Evolutionary conservation across 2,113 vertebrate genomes (phyloP).

Genomic region (Etheostoma cragini): DNA sequence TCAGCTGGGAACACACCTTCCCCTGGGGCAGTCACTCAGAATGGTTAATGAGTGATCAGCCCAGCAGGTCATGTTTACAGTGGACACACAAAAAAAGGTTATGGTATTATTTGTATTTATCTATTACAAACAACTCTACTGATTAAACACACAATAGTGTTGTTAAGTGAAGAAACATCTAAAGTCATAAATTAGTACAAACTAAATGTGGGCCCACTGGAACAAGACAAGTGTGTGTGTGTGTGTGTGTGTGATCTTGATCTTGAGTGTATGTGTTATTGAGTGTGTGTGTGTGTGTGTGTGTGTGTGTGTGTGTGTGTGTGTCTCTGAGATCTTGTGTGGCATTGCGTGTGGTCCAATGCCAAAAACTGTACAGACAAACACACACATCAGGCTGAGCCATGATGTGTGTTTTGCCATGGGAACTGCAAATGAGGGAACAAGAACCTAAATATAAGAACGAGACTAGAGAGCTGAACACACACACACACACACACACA

Average conservation of each 20-base stretch:
- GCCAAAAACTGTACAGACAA: constrained; percentile 11
- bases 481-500: constrained; percentile 5
- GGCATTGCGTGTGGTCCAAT: constrained; percentile 21
- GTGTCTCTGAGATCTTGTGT: not conserved
- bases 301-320: not conserved
- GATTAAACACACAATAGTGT: not conserved
- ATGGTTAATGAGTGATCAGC: constrained; percentile 33
- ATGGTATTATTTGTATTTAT: no score
- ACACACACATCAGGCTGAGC: constrained; percentile 25
- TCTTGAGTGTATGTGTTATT: not conserved
- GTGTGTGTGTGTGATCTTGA: constrained; percentile 8
- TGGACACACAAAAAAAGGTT: not conserved
- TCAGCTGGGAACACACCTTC: constrained; percentile 30
- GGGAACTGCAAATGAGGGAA: constrained; percentile 25
- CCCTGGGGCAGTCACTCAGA: not conserved
- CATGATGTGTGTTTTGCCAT: not conserved
- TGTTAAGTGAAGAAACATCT: not conserved
- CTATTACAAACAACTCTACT: no score
- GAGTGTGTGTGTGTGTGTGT: not conserved
- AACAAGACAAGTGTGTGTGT: not conserved
- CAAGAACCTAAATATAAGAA: constrained; percentile 24
- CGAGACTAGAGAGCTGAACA: not conserved
- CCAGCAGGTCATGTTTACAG: not conserved
- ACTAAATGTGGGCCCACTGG: not conserved
- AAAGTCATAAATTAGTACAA: not conserved